A percentile compares a stretch with the other conserved stretches of the same genome.
Evolutionary conservation across 92 coral and sea anemone species (phyloP).

Genomic region (Palythoa caribaeorum): DNA sequence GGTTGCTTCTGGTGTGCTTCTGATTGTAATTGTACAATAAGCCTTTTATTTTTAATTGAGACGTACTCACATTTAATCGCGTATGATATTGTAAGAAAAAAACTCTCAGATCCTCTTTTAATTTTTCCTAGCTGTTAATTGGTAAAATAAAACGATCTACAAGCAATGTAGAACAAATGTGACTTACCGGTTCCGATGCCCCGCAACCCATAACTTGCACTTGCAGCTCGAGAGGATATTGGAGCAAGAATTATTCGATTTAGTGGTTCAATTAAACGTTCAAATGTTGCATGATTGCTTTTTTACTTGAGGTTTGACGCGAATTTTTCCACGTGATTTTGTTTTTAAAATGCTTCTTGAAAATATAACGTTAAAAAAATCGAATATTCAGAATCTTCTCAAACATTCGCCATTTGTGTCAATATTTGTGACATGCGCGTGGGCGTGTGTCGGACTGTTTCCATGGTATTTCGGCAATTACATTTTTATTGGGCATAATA

Average conservation of each 20-base stretch:
- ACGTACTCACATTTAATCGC: too few relatives aligned
- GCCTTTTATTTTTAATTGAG: too few relatives aligned
- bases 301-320: background rate
- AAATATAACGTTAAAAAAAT: background rate
- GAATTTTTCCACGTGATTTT: background rate
- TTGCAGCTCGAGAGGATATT: background rate
- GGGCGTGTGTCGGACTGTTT: background rate
- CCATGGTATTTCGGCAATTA: background rate
- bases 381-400: background rate
- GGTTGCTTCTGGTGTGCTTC: too few relatives aligned
- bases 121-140: background rate
- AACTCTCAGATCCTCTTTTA: too few relatives aligned
- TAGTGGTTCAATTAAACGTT: background rate
- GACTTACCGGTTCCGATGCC: constrained; percentile 65
- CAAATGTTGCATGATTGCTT: background rate
- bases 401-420: background rate
- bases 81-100: too few relatives aligned
- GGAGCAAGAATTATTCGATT: background rate
- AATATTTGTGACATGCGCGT: constrained; percentile 4
- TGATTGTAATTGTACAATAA: too few relatives aligned
- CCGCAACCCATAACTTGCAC: constrained; percentile 74
- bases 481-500: too few relatives aligned
- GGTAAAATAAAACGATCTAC: background rate
- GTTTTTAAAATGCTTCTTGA: background rate
- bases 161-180: background rate